Evolutionary conservation across 2,797 vertebrate genomes (phyloP), one percentile per base, ranked within the genome.

Genomic region (Anas capensis): DNA sequence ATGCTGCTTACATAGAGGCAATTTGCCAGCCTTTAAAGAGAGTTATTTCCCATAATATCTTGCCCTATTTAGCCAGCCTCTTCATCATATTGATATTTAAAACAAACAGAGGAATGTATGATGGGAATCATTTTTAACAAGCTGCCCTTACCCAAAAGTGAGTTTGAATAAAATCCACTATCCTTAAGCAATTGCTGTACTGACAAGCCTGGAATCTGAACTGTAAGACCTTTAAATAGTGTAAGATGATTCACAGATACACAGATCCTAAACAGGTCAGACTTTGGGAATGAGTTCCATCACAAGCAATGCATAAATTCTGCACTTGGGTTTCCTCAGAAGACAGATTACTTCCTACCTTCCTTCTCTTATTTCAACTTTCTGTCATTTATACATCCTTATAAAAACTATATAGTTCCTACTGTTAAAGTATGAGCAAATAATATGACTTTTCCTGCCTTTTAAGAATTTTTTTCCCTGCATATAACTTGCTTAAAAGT

Each of bases 51-150:
- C 38, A 40, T 56, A 93, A 70, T 31, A 80, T 73, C 70, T 53
- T 82, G 26, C 49, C 44, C 40, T 54, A 5, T 86, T 94, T 90
- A 73, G 49, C 23, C 33, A 68, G 14, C 10, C 12, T 77, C 5
- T 94, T 90, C 70, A 77, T 82, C 82, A 82, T 65, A 27, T 91
- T 69, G 53, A 84, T 76, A 84, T 27, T 82, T 60, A 88, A 85
- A 88, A 24, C 42, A 88, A 84, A 84, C 21, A 86, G 21, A 79
- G 16, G 24, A 42, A 38, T 33, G 14, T 65, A 46, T 57, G 51
- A 93, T 60, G 33, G 38, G 36, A 91, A 94, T 80, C 0, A 46
- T 66, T 93, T 90, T 86, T 86, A 71, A 93, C 20, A 82, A 94
- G 33, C 29, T 92, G 33, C 26, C 13, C 33, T 91, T 90, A 73